A percentile compares a stretch with the other conserved stretches of the same genome.
These are phyloP conservation scores for Leptinotarsa tumamoca DNA, from an alignment of 2,888 invertebrate species.

Conservation along the genomic window DNA sequence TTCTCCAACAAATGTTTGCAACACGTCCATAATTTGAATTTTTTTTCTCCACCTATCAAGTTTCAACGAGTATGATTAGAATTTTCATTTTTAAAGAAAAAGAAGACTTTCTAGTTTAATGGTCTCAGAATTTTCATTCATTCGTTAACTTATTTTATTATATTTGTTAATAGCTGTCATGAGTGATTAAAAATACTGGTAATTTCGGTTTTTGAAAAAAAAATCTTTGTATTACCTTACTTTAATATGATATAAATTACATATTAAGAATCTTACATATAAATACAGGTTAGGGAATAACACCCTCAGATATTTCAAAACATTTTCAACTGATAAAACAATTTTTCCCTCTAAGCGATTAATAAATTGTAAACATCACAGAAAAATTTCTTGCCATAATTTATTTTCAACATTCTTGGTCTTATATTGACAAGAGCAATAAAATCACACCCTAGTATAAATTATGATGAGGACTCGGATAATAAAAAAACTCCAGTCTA, in stretches of 20 bases:
- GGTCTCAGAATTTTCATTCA: too few species aligned
- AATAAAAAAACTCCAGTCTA: slow-evolving; percentile 1
- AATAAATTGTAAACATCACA: slow-evolving; percentile 17
- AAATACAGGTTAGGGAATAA: neutral
- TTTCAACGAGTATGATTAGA: too few species aligned
- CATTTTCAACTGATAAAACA: neutral
- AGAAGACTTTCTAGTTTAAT: too few species aligned
- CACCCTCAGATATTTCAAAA: neutral
- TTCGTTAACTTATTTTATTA: too few species aligned
- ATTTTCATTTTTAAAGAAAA: too few species aligned
- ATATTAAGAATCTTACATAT: neutral
- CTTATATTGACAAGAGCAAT: neutral
- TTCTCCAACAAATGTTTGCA: too few species aligned
- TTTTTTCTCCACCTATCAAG: too few species aligned
- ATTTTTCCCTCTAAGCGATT: too few species aligned
- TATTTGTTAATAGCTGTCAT: too few species aligned
- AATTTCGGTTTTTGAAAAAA: neutral
- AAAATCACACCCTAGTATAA: neutral
- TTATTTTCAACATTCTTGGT: slow-evolving; percentile 16
- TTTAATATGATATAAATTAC: slow-evolving; percentile 5
- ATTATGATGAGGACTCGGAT: neutral
- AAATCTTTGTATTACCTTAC: neutral
- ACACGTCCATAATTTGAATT: too few species aligned
- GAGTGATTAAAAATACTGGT: too few species aligned
- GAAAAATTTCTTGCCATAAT: slow-evolving; percentile 4